Percentiles rank a stretch among this genome's conserved stretches.
Evolutionary conservation across 2,888 invertebrate genomes (phyloP).

Genomic region (Microctonus hyperodae): DNA sequence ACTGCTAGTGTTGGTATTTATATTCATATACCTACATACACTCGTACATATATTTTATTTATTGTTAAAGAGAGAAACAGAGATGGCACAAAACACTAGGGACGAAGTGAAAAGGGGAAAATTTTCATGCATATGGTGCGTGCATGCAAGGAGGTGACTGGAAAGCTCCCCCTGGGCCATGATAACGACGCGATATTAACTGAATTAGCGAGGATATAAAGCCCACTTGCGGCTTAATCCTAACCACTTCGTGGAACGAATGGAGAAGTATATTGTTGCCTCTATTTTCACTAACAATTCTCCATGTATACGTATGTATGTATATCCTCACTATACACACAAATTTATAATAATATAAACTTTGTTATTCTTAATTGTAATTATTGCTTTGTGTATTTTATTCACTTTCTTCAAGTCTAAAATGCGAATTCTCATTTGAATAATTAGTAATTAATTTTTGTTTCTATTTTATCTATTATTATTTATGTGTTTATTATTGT

Average conservation of each 20-base stretch:
- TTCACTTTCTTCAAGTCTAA: too few species aligned
- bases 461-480: neutral
- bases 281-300: conserved; percentile 33
- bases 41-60: neutral
- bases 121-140: conserved; percentile 21
- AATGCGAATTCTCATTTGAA: too few species aligned
- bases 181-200: conserved; percentile 50
- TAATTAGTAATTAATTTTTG: too few species aligned
- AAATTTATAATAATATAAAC: too few species aligned
- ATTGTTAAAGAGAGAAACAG: neutral
- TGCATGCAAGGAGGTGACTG: conserved; percentile 3
- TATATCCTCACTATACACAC: neutral
- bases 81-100: conserved; percentile 11
- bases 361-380: too few species aligned
- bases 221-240: conserved; percentile 53
- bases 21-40: too few species aligned
- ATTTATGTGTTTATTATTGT: neutral
- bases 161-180: conserved; percentile 35
- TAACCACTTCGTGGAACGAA: conserved; percentile 43
- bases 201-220: conserved; percentile 52
- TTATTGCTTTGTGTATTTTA: too few species aligned
- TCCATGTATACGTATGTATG: neutral
- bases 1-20: neutral
- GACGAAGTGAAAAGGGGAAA: neutral
- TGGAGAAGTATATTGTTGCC: conserved; percentile 34